Conservation (phyloP, 2,888 invertebrate species). For the Nemotelus nigrinus region DNA sequence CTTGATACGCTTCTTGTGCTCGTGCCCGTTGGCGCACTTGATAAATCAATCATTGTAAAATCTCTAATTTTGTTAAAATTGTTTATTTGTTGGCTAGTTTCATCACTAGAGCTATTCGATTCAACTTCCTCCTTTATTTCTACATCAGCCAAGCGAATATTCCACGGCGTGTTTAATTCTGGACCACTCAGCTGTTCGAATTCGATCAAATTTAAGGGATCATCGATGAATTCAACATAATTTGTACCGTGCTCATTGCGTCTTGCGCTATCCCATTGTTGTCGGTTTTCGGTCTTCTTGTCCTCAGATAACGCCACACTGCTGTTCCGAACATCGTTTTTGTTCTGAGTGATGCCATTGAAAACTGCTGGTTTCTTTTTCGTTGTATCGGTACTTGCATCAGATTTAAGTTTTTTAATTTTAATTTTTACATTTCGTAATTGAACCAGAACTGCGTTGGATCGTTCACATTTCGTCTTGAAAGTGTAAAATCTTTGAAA, state of each 20-base stretch:
- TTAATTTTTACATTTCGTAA: slow-evolving; percentile 18
- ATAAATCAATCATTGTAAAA: neutral
- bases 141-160: slow-evolving; percentile 7
- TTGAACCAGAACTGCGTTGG: neutral
- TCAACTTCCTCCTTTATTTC: slow-evolving; percentile 6
- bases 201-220: slow-evolving; percentile 3
- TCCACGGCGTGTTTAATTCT: neutral
- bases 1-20: no score
- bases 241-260: neutral
- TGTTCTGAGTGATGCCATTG: neutral
- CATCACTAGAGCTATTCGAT: slow-evolving; percentile 7
- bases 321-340: neutral
- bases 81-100: no score
- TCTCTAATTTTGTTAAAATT: neutral
- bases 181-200: slow-evolving; percentile 19
- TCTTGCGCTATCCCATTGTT: neutral
- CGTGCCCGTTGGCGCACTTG: neutral
- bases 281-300: neutral
- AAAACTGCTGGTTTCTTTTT: neutral
- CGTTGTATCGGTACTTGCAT: neutral
- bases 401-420: slow-evolving; percentile 5
- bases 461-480: slow-evolving; percentile 27
- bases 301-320: neutral
- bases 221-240: slow-evolving; percentile 26
- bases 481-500: slow-evolving; percentile 4